These are phyloP conservation scores for Mythimna impura DNA, from an alignment of 2,888 invertebrate genomes.

Conservation along the genomic window DNA sequence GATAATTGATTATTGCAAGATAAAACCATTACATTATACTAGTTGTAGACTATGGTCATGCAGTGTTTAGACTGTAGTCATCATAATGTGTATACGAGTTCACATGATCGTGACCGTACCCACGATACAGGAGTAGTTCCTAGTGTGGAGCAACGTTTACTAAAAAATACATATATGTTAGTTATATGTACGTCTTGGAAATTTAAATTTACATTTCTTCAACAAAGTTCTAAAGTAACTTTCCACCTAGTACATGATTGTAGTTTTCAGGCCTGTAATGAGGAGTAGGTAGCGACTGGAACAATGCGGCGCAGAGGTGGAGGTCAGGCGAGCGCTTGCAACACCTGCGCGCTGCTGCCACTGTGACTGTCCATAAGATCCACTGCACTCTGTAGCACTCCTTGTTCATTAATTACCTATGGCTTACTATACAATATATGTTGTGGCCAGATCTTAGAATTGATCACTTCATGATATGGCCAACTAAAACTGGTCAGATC, in stretches of 20 bases:
- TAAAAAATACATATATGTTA: no score
- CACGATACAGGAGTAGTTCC: no score
- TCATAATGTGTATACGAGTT: no score
- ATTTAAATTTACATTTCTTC: neutral
- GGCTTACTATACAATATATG: no score
- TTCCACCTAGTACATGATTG: neutral
- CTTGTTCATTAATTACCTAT: neutral
- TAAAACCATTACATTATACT: neutral
- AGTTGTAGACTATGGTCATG: neutral
- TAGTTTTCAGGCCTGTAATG: neutral
- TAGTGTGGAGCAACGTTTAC: no score
- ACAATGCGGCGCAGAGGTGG: constrained; percentile 63
- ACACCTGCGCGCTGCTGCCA: constrained; percentile 32
- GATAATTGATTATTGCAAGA: no score
- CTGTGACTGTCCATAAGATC: constrained; percentile 16
- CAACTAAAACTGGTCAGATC: no score
- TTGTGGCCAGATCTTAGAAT: no score
- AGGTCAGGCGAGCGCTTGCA: constrained; percentile 57
- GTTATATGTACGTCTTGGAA: no score
- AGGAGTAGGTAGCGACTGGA: constrained; percentile 40
- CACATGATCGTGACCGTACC: no score
- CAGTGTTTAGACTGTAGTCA: no score
- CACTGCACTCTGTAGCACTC: neutral
- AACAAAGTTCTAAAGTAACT: neutral
- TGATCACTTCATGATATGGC: no score